These are phyloP conservation scores for Pedetes capensis DNA, from an alignment of 2,113 vertebrate genomes.

Conservation along the genomic window DNA sequence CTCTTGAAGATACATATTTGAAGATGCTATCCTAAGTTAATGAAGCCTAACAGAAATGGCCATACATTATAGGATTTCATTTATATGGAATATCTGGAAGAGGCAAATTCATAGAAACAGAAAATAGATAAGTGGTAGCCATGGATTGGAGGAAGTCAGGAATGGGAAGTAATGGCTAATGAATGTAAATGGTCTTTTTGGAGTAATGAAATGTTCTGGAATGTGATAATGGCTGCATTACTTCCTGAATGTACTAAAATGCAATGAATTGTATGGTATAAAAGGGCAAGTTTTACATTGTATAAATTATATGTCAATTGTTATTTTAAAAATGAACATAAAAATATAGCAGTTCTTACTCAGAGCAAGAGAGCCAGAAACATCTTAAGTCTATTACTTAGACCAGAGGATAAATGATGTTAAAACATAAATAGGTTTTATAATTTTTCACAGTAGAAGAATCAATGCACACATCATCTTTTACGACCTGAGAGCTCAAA, in stretches of 20 bases:
- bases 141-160: no score
- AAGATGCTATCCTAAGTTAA: no score
- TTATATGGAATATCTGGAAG: no score
- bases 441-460: not conserved
- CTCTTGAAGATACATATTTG: not conserved
- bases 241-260: not conserved
- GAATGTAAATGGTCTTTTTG: not conserved
- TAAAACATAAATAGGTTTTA: not conserved
- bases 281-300: not conserved
- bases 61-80: no score
- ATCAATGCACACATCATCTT: not conserved
- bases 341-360: not conserved
- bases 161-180: accelerated
- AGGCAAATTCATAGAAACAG: no score
- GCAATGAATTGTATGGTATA: not conserved
- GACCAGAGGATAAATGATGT: not conserved
- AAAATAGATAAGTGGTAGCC: no score
- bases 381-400: not conserved
- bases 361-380: not conserved
- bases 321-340: not conserved
- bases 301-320: not conserved
- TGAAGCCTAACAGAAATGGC: no score
- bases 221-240: no score
- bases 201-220: not conserved
- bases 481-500: not conserved